Evolutionary conservation across 2,113 vertebrate species (phyloP), one percentile per base, ranked within the genome.

Genomic region (Strigops habroptila): DNA sequence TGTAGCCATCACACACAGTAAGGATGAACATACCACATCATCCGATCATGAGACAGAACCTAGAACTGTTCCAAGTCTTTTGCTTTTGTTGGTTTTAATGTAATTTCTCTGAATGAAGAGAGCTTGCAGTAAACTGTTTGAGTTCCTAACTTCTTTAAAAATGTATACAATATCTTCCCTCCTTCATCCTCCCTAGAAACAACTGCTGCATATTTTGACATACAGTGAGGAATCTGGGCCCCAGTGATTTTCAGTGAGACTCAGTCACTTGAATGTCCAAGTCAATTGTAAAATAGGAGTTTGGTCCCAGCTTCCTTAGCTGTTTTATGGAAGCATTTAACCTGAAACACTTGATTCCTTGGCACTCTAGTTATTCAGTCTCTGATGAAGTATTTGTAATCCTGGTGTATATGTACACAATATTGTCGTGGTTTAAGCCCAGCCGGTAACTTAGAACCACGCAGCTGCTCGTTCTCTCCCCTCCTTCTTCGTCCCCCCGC

Each of bases 11-110:
- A 33, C 3, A 7, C 48, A 10, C 4, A 30, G 8, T 22, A 41
- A 77, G 65, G 71, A 43, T 0, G 0, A 14, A 53, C 6, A 4
- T 1, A 3, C 5, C 11, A 30, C 0, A 0, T 69, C 39, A 31
- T 31, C 67, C 0, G 10, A 49, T 65, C 18, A 7, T n/a, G 59
- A 81, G 44, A 24, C 17, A 37, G 14, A 65, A 69, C 6, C 1
- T 19, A 37, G 17, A 65, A 69, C 6, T 1, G 0, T 60, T 70
- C 53, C n/a, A 52, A 51, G 18, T 48, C 4, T 39, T 31, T 60
- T 65, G n/a, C 10, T 80, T 64, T 49, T 60, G 63, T 27, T 75
- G 27, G 9, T 28, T 15, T 67, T 70, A 18, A 31, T 53, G 37
- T 30, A 79, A n/a, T 48, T 81, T 64, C 44, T 70, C 49, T n/a